Conservation (phyloP, 2,888 invertebrate species). For the Elmis aenea region DNA sequence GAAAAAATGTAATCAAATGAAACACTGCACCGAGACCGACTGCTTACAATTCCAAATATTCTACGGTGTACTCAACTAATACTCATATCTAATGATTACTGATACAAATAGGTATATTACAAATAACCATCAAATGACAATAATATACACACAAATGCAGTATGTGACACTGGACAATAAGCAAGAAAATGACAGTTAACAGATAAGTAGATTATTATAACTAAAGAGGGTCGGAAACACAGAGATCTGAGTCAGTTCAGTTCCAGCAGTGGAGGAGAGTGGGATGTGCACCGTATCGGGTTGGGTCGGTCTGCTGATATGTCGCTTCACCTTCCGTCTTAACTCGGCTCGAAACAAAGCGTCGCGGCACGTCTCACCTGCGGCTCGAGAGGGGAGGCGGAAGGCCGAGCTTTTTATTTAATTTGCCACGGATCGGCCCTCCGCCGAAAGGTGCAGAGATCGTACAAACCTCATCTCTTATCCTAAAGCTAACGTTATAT, state of each 20-base stretch:
- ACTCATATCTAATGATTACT: conserved; percentile 38
- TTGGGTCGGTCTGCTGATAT: conserved; percentile 41
- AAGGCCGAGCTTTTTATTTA: conserved; percentile 30
- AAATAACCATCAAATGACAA: conserved; percentile 48
- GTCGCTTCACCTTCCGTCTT: conserved; percentile 35
- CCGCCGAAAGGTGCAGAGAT: conserved; percentile 37
- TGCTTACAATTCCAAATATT: conserved; percentile 34
- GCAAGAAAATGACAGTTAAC: conserved; percentile 41
- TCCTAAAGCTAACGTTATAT: conserved; percentile 48
- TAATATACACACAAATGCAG: conserved; percentile 46
- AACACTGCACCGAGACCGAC: conserved; percentile 32
- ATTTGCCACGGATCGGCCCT: conserved; percentile 28
- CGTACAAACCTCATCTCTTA: conserved; percentile 47
- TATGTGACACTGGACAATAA: conserved; percentile 49
- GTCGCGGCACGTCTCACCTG: conserved; percentile 25
- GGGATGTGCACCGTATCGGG: conserved; percentile 27
- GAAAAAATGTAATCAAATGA: conserved; percentile 30
- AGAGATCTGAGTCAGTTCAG: conserved; percentile 42
- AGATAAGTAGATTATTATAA: conserved; percentile 33
- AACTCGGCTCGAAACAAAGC: conserved; percentile 24
- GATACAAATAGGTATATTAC: conserved; percentile 46
- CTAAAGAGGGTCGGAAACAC: conserved; percentile 34
- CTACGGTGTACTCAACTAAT: conserved; percentile 44
- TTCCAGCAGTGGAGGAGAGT: conserved; percentile 32
- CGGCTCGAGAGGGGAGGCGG: conserved; percentile 32